Conservation (phyloP, 2,888 invertebrate species). For the Amphipoea lucens region DNA sequence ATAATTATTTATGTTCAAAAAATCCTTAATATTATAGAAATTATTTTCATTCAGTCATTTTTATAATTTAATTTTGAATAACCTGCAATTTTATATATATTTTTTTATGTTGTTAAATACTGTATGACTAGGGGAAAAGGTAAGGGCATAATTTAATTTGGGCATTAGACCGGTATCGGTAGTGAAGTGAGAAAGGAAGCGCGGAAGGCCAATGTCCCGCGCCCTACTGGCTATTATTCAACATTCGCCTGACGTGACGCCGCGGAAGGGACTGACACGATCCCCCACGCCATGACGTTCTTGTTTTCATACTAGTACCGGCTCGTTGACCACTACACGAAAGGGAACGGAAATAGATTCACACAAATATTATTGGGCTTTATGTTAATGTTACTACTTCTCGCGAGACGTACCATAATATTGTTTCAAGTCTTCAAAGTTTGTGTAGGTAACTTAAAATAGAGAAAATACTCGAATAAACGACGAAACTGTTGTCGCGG, state of each 20-base stretch:
- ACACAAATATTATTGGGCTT: conserved; percentile 62
- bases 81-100: too few species aligned
- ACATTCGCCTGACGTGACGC: conserved; percentile 72
- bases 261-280: conserved; percentile 78
- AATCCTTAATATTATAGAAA: too few species aligned
- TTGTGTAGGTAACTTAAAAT: conserved; percentile 26
- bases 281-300: conserved; percentile 72
- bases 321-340: conserved; percentile 76
- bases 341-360: conserved; percentile 74
- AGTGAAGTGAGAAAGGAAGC: conserved; percentile 63
- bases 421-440: conserved; percentile 34
- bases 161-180: conserved; percentile 51
- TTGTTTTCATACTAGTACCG: conserved; percentile 75
- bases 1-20: too few species aligned
- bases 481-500: not conserved
- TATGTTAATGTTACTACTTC: conserved; percentile 51
- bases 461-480: not conserved
- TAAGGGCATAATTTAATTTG: conserved; percentile 29
- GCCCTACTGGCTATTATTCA: conserved; percentile 80
- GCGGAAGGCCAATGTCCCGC: conserved; percentile 84
- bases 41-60: too few species aligned
- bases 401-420: conserved; percentile 49
- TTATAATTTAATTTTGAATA: too few species aligned
- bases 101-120: not conserved
- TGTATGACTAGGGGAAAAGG: conserved; percentile 16